These are phyloP conservation scores for Panagrolaimus sp. DNA, from an alignment of 1,140 invertebrate genomes.

Conservation along the genomic window DNA sequence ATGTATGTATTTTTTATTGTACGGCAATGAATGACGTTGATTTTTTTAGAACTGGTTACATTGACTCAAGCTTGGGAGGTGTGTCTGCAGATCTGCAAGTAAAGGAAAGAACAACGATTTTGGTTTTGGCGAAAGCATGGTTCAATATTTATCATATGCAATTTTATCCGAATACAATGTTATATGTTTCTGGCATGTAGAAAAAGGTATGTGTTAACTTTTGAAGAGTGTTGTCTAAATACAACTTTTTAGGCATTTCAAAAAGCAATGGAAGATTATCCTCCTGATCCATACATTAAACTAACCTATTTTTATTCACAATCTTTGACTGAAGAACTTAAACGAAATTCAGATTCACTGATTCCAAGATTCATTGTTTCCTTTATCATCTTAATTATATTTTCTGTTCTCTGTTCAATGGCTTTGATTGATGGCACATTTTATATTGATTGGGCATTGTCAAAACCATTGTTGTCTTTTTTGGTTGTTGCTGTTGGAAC, in stretches of 20 bases:
- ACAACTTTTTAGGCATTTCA: constrained; percentile 47
- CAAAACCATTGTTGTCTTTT: constrained; percentile 55
- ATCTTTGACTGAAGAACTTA: constrained; percentile 54
- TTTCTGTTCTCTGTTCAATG: constrained; percentile 52
- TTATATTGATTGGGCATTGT: constrained; percentile 56
- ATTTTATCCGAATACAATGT: constrained; percentile 46
- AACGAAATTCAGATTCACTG: constrained; percentile 53
- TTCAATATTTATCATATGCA: constrained; percentile 58
- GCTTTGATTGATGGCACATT: constrained; percentile 43
- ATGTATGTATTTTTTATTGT: too few species aligned
- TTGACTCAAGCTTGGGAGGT: too few species aligned
- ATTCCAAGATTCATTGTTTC: constrained; percentile 50
- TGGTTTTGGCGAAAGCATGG: constrained; percentile 55
- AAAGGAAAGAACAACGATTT: constrained; percentile 46
- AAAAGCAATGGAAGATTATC: constrained; percentile 40
- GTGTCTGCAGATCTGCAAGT: too few species aligned
- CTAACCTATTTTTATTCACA: constrained; percentile 52
- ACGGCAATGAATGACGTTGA: too few species aligned
- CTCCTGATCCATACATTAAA: constrained; percentile 47
- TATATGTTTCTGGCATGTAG: constrained; percentile 51
- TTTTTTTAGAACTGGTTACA: too few species aligned
- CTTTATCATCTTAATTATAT: constrained; percentile 51
- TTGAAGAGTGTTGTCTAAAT: constrained; percentile 2
- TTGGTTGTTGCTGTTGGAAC: constrained; percentile 64
- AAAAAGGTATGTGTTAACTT: constrained; percentile 39